Percentiles rank a stretch among this genome's conserved stretches.
Conservation (phyloP, 1,140 invertebrate genomes). For the Drosophila littoralis region DNA sequence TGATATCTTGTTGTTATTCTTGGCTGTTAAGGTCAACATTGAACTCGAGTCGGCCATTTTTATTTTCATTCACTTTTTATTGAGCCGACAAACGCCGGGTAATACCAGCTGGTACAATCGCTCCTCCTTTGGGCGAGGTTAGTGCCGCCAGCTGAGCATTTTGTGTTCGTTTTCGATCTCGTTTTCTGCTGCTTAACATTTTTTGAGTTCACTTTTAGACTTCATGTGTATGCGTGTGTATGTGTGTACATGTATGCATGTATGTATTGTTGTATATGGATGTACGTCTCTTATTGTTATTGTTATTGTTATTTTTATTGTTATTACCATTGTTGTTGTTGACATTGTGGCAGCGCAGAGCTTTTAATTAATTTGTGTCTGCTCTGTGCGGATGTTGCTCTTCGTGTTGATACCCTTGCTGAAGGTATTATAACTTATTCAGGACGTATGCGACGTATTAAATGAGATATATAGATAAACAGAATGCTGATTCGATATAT, state of each 20-base stretch:
- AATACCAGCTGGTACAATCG: background rate
- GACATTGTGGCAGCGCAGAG: conserved; percentile 1
- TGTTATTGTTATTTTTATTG: conserved; percentile 24
- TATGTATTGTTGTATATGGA: background rate
- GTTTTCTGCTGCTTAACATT: background rate
- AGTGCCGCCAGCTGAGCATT: conserved; percentile 8
- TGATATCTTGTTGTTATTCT: too few species aligned
- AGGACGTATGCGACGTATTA: background rate
- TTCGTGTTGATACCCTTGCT: background rate
- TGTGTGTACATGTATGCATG: background rate
- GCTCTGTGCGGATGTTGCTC: background rate
- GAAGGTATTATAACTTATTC: background rate
- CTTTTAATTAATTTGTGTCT: conserved; percentile 44
- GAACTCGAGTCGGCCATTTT: too few species aligned
- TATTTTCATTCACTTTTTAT: too few species aligned
- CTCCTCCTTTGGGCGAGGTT: conserved; percentile 7
- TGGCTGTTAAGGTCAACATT: too few species aligned
- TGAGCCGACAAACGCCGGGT: too few species aligned
- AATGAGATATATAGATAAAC: background rate
- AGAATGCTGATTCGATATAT: background rate
- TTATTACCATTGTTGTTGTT: conserved; percentile 12
- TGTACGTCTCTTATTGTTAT: conserved; percentile 4
- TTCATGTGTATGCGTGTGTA: background rate
- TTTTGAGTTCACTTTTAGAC: background rate
- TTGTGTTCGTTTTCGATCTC: conserved; percentile 6